Conservation (phyloP, 2,888 invertebrate genomes). For the Melipona beecheii region DNA sequence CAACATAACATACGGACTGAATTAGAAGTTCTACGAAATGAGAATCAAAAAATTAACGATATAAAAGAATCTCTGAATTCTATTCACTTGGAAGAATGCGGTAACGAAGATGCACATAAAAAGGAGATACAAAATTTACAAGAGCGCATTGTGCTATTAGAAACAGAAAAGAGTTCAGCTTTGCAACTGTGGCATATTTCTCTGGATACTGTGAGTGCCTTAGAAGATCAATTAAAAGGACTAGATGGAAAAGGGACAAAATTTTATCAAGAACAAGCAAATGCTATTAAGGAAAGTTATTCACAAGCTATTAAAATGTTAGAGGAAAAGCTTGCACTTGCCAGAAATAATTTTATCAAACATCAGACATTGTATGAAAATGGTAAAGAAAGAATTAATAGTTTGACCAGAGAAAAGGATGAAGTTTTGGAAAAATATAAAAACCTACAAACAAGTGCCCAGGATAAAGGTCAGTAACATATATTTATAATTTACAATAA, state of each 20-base stretch:
- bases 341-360: conserved; percentile 83
- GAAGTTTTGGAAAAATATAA: conserved; percentile 82
- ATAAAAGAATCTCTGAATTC: conserved; percentile 69
- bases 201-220: conserved; percentile 87
- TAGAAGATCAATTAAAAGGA: conserved; percentile 88
- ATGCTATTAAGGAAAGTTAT: conserved; percentile 84
- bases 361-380: conserved; percentile 77
- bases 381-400: conserved; percentile 85
- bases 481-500: conserved; percentile 20
- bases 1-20: conserved; percentile 76
- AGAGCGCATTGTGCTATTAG: conserved; percentile 75
- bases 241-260: conserved; percentile 76
- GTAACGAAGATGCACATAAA: conserved; percentile 51
- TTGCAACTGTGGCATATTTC: conserved; percentile 89
- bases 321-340: conserved; percentile 86
- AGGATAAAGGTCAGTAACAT: conserved; percentile 70
- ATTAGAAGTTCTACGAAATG: conserved; percentile 70
- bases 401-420: conserved; percentile 83
- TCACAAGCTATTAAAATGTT: conserved; percentile 86
- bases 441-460: conserved; percentile 61
- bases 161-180: conserved; percentile 88
- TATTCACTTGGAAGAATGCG: conserved; percentile 68
- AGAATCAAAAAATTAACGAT: conserved; percentile 71
- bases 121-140: conserved; percentile 76
- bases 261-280: conserved; percentile 76